Conservation (phyloP, 2,113 vertebrate species). For the Nanger granti region DNA sequence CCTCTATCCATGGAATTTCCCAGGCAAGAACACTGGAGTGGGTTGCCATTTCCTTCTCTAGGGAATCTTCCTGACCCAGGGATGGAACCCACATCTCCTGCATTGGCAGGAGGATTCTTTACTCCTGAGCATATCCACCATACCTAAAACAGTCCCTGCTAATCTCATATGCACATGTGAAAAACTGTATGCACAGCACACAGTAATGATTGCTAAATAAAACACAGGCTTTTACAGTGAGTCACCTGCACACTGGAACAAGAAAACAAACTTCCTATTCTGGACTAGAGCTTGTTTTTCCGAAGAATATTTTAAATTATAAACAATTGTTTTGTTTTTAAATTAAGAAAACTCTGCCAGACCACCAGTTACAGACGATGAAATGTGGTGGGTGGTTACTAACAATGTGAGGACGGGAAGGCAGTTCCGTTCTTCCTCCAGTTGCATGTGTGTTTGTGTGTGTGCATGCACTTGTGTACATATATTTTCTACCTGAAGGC, state of each 20-base stretch:
- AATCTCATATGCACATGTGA: background rate
- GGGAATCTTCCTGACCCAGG: background rate
- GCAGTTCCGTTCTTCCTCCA: background rate
- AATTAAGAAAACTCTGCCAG: background rate
- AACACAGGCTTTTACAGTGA: background rate
- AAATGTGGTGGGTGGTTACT: background rate
- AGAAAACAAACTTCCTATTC: background rate
- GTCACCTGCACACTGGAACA: background rate
- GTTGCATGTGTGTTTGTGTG: no score
- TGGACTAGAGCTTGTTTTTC: background rate
- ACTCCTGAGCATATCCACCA: background rate
- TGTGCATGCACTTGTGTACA: fast-evolving
- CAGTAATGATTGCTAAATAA: background rate
- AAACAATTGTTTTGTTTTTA: background rate
- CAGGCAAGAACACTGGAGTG: background rate
- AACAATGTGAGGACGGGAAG: background rate
- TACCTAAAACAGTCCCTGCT: background rate
- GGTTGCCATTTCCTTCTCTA: background rate
- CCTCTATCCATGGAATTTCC: background rate
- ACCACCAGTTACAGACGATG: background rate
- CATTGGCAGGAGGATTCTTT: background rate
- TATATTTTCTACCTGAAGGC: background rate
- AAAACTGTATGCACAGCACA: background rate
- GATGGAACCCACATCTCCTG: background rate
- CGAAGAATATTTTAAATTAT: background rate